Evolutionary conservation across 2,888 invertebrate species (phyloP), one percentile per base, ranked within the genome.

Genomic region (Salticus scenicus): DNA sequence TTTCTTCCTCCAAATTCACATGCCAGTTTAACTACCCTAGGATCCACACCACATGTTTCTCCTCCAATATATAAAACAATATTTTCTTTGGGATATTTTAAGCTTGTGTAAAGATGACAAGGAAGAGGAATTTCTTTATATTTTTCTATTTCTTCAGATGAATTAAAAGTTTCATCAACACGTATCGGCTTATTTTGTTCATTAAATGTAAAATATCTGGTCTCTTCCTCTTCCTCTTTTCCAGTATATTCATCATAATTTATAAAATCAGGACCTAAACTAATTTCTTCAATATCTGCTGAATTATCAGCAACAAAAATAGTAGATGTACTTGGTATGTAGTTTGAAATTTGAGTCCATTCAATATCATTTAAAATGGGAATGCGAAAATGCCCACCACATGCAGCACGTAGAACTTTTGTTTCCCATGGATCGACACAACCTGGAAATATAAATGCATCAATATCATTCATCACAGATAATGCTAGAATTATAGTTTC

Each of bases 391-490:
- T 98, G 97, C 2, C 96, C 95, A 0, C 98, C 98, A 87, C 95
- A 94, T 5, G 94, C 96, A 89, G 95, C 94, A 89, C 97, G 93
- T 37, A 98, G 91, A 0, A 97, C 96, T 92, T 98, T 98, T 0
- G 94, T 92, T 87, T 97, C 95, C 98, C 98, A 98, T 0, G 95
- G 92, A 92, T 97, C 96, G 0, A 95, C 96, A 91, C 97, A 97
- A 73, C 96, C 96, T 95, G 90, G 64, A 92, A 91, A 20, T n/a
- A n/a, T n/a, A 51, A 8, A 20, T 51, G 17, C 17, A 20, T 51
- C n/a, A 51, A 14, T 20, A 24, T 20, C 10, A 37, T 37, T 37
- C 10, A 7, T 37, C 37, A 37, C n/a, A 7, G n/a, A n/a, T 20
- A 64, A 64, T 7, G 14, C 17, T 64, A 64, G 24, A 64, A 20